Conservation (phyloP, 2,797 vertebrate species). For the Harpagifer antarcticus region DNA sequence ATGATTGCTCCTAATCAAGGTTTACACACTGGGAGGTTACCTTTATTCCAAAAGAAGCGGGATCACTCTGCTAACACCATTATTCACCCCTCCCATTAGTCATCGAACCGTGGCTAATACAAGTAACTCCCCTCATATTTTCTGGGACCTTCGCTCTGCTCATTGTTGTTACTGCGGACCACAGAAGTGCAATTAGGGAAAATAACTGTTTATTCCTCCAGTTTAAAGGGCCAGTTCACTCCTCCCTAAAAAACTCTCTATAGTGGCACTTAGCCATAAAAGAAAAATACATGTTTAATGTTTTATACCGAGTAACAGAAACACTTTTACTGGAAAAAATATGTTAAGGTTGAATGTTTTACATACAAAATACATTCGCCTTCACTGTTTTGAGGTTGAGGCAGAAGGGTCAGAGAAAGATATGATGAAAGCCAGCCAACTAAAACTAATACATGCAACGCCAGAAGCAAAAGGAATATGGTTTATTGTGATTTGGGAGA, state of each 20-base stretch:
- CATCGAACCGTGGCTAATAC: conserved; percentile 67
- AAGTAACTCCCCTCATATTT: conserved; percentile 64
- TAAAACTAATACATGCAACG: neutral
- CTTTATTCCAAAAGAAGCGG: conserved; percentile 65
- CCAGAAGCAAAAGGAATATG: neutral
- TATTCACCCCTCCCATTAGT: conserved; percentile 70
- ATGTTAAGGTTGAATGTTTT: neutral
- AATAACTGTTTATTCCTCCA: conserved; percentile 30
- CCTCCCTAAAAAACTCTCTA: neutral
- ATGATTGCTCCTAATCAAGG: conserved; percentile 72
- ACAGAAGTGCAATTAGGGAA: conserved; percentile 33
- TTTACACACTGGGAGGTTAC: conserved; percentile 72
- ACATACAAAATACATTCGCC: neutral
- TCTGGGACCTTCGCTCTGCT: conserved; percentile 44
- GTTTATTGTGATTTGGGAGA: neutral
- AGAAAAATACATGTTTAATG: neutral
- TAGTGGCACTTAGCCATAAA: neutral
- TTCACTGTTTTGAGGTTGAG: neutral
- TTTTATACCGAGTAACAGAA: neutral
- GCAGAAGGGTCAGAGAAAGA: neutral
- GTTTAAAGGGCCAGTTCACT: conserved; percentile 17
- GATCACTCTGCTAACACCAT: conserved; percentile 62
- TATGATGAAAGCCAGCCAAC: neutral
- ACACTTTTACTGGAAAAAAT: neutral
- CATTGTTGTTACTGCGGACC: conserved; percentile 44